Evolutionary conservation across 2,113 vertebrate species (phyloP), one percentile per base, ranked within the genome.

Genomic region (Aptenodytes forsteri): DNA sequence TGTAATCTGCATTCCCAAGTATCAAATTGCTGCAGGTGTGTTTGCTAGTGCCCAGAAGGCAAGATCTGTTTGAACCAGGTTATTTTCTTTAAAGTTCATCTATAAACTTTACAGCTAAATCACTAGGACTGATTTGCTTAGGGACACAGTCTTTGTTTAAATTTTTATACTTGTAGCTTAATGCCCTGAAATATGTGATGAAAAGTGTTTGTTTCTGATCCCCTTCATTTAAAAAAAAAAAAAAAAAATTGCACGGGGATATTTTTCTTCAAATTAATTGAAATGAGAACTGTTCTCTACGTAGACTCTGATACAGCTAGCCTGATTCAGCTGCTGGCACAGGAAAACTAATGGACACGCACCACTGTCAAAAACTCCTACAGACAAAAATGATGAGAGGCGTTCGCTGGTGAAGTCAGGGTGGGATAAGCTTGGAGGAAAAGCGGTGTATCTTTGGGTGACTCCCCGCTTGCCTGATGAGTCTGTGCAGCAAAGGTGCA

Each of bases 1-100:
- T 95, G 97, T 97, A 97, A 97, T 97, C 96, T 97, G 89, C 97
- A 97, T 98, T 98, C 97, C 93, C 96, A 84, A 83, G 96, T 97
- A 97, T 97, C 97, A 94, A 19, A 96, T 98, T 96, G 96, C 97
- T 97, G 97, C 97, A 97, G 97, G 97, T 98, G 97, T 93, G 93
- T 95, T 96, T 98, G 86, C 92, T 88, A 62, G 92, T 78, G 90
- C 94, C 91, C 93, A 94, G 94, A 97, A 97, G 90, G 93, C 95
- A 95, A 95, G 89, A 94, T 95, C 94, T 97, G 90, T 96, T 97
- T 91, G 82, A 97, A 95, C 87, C 94, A 96, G 91, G 93, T 91
- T 97, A 94, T 97, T 97, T 97, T 97, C 96, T 94, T 96, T 95
- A 92, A 96, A 97, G 90, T 97, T 97, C 93, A 32, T 90, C 81